Evolutionary conservation across 2,113 vertebrate species (phyloP), one percentile per base, ranked within the genome.

Genomic region (Tor tambroides): DNA sequence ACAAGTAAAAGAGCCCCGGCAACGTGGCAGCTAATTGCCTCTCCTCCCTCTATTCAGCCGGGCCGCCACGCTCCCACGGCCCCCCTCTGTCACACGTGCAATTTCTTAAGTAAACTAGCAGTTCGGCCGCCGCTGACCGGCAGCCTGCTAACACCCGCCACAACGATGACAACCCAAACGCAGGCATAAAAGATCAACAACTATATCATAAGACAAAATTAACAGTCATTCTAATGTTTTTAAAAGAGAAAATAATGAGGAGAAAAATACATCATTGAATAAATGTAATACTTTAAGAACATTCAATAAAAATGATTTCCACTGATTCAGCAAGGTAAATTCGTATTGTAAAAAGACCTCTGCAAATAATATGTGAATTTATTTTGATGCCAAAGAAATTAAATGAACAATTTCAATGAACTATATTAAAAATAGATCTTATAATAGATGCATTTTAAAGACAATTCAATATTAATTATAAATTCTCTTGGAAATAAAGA

Each of bases 1-100:
- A 98, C 97, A 97, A 96, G 96, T 96, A 97, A 97, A 98, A 98
- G 92, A 96, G 94, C 95, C 94, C 93, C 96, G 93, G 96, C 96
- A 96, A 96, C 95, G 95, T 95, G 95, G 95, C 94, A 94, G 96
- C 97, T 97, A 98, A 98, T 98, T 98, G 96, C 97, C 96, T 96
- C 93, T 96, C 96, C 96, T 97, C 97, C 97, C 96, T 97, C 96
- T 92, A 98, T 98, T 98, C 96, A 98, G 90, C 46, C 76, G 88
- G 91, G 94, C 96, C 93, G 95, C 95, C 96, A 95, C 96, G 94
- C 96, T 97, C 95, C 92, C 92, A 94, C 94, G 93, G 95, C 94
- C 56, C 93, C 95, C 96, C 93, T 97, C 97, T 97, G 96, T 95
- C 96, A 92, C 96, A 94, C 94, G 93, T 91, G 96, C 95, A 95